Base-by-base conservation (phyloP, 2,888 invertebrate species). In the Calameuta idolon region DNA sequence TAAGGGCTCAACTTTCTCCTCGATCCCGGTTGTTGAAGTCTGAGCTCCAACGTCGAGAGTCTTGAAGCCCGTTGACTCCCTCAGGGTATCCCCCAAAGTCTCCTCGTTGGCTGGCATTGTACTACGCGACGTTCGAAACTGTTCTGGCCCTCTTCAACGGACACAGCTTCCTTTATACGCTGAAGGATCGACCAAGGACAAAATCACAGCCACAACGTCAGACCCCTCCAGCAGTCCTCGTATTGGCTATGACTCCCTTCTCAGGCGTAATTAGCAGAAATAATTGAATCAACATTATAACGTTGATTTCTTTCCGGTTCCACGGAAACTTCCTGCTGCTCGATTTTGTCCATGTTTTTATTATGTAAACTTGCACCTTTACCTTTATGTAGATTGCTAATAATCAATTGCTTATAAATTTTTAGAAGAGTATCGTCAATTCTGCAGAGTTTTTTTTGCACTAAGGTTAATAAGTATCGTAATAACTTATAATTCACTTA, bases 161-260 rank as follows among this genome's bases (percentile, higher is more conserved):
- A 83, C 81, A 82, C 85, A 80, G 86, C 87, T 87, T 90, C 87
- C 87, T 90, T 90, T 90, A 90, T 90, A 90, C 84, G 85, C 87
- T 88, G 83, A 86, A 88, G 83, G 83, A 83, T 85, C 79, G 76
- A 86, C 83, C 90, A 90, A 90, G 90, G 90, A 89, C 90, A 80
- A 82, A 81, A 86, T 83, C 78, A 77, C 83, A 82, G 82, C 76
- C 81, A 79, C 71, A 33, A 34, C 69, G 77, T 37, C 75, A 74
- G 68, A 69, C 55, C 82, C 82, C 86, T 81, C 81, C 81, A 79
- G 34, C 74, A 69, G 33, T 71, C 12, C 31, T 15, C 34, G 12
- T 71, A 31, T 23, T 71, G 5, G 33, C 33, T 71, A 31, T 71
- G 15, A 33, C 31, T 34, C 71, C 23, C 71, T 31, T 71, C 34